Evolutionary conservation across 1,140 invertebrate species (phyloP).

Genomic region (Bombus balteatus): DNA sequence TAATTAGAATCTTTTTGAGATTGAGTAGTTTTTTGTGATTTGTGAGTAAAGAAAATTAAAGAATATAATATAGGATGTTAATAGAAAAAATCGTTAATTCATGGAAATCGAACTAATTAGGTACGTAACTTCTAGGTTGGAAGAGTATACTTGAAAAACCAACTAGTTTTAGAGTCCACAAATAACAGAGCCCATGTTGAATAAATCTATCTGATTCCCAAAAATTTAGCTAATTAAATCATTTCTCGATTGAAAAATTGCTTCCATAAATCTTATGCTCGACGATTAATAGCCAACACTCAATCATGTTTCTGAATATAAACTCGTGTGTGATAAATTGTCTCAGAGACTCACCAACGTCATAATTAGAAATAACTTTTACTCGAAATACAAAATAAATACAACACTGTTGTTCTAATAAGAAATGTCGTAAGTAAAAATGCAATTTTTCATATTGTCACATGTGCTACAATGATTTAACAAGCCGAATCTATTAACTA

Average conservation of each 20-base stretch:
- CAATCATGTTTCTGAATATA: neutral
- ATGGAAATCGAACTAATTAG: neutral
- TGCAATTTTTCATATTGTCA: neutral
- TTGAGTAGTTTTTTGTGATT: neutral
- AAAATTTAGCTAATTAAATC: conserved; percentile 14
- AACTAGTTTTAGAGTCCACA: neutral
- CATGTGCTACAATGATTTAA: neutral
- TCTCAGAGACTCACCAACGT: neutral
- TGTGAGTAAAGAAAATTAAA: neutral
- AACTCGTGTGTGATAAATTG: conserved; percentile 9
- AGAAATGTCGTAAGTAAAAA: neutral
- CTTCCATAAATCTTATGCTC: conserved; percentile 5
- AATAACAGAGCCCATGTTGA: neutral
- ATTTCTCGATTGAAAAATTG: conserved; percentile 14
- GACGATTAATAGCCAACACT: conserved; percentile 19
- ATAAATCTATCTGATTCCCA: neutral
- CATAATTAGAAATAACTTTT: conserved; percentile 7
- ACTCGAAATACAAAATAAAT: neutral
- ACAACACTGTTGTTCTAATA: neutral
- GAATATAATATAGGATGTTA: too few relatives aligned
- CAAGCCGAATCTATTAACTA: neutral
- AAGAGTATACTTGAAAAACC: neutral
- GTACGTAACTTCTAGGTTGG: neutral
- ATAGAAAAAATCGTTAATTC: too few relatives aligned
- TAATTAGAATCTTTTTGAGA: neutral